A percentile compares a stretch with the other conserved stretches of the same genome.
Evolutionary conservation across 2,888 invertebrate species (phyloP).

Genomic region (Nasonia oneida): DNA sequence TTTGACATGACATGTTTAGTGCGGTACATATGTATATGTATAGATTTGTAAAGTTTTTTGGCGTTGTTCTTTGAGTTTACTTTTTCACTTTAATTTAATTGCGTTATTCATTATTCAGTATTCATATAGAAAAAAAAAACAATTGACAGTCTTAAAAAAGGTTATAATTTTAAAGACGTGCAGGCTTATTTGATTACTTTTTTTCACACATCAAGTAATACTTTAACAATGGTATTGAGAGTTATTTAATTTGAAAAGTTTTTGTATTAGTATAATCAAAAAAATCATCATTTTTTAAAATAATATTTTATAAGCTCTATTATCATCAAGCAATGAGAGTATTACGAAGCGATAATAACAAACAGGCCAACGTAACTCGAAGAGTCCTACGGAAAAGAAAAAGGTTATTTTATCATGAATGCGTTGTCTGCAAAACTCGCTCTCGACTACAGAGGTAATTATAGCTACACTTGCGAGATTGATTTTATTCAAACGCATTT

Average conservation of each 20-base stretch:
- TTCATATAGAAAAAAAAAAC: neutral
- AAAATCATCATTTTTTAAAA: neutral
- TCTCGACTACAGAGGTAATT: neutral
- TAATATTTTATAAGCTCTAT: neutral
- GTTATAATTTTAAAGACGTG: neutral
- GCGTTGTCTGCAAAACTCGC: constrained; percentile 19
- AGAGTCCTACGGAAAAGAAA: constrained; percentile 38
- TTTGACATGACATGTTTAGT: neutral
- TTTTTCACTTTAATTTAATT: neutral
- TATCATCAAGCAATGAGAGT: constrained; percentile 25
- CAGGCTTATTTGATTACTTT: neutral
- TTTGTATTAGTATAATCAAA: neutral
- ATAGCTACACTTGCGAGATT: neutral
- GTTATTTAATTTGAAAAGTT: neutral
- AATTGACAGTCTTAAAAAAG: neutral
- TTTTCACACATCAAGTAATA: neutral
- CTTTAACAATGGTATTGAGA: neutral
- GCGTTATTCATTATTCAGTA: neutral
- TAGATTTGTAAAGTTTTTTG: too few species aligned
- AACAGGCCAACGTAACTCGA: neutral
- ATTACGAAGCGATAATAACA: neutral
- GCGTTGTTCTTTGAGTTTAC: neutral
- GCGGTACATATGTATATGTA: too few species aligned
- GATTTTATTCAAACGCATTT: neutral
- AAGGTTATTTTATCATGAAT: constrained; percentile 13